A percentile compares a stretch with the other conserved stretches of the same genome.
Evolutionary conservation across 2,888 invertebrate genomes (phyloP).

Genomic region (Glaucopsyche alexis): DNA sequence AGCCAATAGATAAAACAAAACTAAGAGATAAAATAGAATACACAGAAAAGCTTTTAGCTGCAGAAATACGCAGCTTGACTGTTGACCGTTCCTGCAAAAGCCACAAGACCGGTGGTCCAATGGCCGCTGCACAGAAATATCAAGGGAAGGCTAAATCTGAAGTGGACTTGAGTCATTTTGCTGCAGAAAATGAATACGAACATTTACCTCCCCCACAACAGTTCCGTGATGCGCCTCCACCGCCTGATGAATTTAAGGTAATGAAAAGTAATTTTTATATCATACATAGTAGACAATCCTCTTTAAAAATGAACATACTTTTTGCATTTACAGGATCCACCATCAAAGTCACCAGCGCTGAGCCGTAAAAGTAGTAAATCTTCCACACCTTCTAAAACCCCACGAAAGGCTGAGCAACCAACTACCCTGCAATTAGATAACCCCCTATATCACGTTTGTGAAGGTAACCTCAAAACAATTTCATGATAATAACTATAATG

Average conservation of each 20-base stretch:
- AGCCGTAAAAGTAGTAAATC: slow-evolving; percentile 72
- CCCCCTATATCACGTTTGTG: slow-evolving; percentile 90
- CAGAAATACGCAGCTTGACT: slow-evolving; percentile 69
- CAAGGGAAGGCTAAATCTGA: slow-evolving; percentile 80
- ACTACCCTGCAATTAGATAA: slow-evolving; percentile 81
- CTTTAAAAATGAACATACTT: slow-evolving; percentile 19
- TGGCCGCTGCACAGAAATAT: slow-evolving; percentile 58
- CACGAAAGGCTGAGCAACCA: slow-evolving; percentile 56
- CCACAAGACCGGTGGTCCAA: slow-evolving; percentile 52
- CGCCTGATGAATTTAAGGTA: slow-evolving; percentile 85
- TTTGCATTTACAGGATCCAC: slow-evolving; percentile 60
- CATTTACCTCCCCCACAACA: slow-evolving; percentile 91
- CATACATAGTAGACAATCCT: neutral
- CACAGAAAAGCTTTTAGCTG: slow-evolving; percentile 73
- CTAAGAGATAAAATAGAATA: slow-evolving; percentile 73
- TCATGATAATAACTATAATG: slow-evolving; percentile 35
- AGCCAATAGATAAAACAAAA: slow-evolving; percentile 56
- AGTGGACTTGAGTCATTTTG: slow-evolving; percentile 77
- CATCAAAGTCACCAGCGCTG: slow-evolving; percentile 66
- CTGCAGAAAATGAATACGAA: slow-evolving; percentile 83
- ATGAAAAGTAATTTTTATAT: slow-evolving; percentile 16
- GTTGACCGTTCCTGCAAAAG: slow-evolving; percentile 68
- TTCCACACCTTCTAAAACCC: slow-evolving; percentile 69
- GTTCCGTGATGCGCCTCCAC: slow-evolving; percentile 89
- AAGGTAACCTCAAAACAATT: slow-evolving; percentile 71